A percentile compares a stretch with the other conserved stretches of the same genome.
phyloP scores from a whole-genome alignment of 2,113 vertebrate genomes.

The Upupa epops region DNA sequence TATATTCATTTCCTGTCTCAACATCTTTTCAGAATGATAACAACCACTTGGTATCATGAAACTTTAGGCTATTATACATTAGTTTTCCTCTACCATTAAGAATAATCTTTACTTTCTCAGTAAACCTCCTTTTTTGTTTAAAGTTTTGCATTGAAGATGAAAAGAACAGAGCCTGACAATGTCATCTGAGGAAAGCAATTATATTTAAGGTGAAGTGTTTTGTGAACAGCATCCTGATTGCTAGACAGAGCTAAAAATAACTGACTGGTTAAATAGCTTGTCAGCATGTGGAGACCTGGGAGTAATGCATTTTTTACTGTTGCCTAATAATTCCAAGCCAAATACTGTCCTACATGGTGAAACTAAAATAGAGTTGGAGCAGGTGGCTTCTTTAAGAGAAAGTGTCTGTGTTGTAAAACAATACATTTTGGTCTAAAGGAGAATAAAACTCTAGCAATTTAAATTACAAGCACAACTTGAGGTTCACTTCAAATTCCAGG shows the following conservation, averaged over 20 bases:
- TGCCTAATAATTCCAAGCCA: neutral
- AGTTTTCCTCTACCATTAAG: neutral
- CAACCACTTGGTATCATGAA: neutral
- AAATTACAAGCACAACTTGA: neutral
- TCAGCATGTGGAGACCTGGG: neutral
- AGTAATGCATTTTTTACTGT: neutral
- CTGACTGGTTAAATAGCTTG: neutral
- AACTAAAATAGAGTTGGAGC: neutral
- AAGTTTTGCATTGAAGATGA: neutral
- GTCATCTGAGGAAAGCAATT: conserved; percentile 54
- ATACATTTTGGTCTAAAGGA: neutral
- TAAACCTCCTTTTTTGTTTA: neutral
- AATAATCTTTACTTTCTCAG: neutral
- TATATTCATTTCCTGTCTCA: neutral
- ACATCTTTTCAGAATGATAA: neutral
- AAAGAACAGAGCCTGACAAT: neutral
- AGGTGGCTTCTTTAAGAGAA: neutral
- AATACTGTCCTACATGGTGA: neutral
- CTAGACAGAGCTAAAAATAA: conserved; percentile 35
- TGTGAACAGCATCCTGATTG: conserved; percentile 31
- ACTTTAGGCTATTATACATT: neutral
- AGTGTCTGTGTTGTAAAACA: neutral
- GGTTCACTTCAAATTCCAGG: neutral
- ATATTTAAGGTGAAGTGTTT: conserved; percentile 45
- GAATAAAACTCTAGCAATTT: neutral